Conservation (phyloP, 2,888 invertebrate genomes). For the Conomelus anceps region DNA sequence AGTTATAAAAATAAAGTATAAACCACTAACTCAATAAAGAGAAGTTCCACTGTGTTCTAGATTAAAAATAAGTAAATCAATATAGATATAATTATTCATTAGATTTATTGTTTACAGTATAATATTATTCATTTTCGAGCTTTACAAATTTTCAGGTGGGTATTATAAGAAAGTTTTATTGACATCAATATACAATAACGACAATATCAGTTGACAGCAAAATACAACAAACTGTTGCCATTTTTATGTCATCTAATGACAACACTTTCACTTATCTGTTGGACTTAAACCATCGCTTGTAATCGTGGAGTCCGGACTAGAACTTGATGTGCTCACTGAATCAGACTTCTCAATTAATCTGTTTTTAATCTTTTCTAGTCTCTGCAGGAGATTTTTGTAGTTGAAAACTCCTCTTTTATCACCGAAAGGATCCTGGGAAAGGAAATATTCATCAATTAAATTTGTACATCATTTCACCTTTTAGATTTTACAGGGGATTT, state of each 20-base stretch:
- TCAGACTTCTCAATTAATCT: background rate
- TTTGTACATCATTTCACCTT: no score
- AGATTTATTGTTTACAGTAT: no score
- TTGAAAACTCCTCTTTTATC: constrained; percentile 37
- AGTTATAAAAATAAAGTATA: no score
- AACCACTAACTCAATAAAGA: no score
- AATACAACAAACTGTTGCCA: background rate
- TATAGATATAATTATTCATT: background rate
- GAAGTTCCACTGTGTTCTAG: no score
- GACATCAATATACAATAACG: background rate
- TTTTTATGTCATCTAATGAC: no score
- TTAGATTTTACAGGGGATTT: no score
- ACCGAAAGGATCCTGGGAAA: constrained; percentile 38
- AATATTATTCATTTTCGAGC: background rate
- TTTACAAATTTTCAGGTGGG: background rate
- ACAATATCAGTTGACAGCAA: background rate
- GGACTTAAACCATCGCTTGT: background rate
- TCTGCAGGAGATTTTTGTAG: constrained; percentile 34
- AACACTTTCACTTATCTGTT: background rate
- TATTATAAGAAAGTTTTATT: background rate
- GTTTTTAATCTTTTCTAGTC: constrained; percentile 31
- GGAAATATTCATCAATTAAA: no score
- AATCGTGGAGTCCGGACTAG: background rate
- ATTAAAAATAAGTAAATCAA: background rate
- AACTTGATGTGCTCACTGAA: background rate